phyloP scores from a whole-genome alignment of 2,888 invertebrate species.

The Xylota segnis region DNA sequence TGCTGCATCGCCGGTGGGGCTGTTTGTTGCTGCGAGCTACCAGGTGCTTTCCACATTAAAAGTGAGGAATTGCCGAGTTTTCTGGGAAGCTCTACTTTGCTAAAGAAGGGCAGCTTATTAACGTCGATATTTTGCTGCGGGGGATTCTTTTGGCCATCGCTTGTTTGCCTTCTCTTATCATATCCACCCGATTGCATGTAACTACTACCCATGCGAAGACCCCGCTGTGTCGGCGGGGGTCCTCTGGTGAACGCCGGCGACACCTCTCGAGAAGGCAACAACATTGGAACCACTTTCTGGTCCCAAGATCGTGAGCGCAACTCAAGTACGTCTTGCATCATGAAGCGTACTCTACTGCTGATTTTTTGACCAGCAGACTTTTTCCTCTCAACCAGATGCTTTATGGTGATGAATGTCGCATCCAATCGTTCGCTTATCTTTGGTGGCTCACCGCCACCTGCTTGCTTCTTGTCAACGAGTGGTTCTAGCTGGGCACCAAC shows the following conservation, averaged over 20 bases:
- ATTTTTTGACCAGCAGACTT: slow-evolving; percentile 78
- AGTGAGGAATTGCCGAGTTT: slow-evolving; percentile 79
- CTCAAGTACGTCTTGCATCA: slow-evolving; percentile 83
- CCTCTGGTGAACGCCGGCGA: slow-evolving; percentile 61
- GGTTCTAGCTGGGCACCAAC: slow-evolving; percentile 81
- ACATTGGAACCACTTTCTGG: slow-evolving; percentile 71
- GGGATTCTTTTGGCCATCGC: slow-evolving; percentile 78
- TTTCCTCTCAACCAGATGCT: slow-evolving; percentile 36
- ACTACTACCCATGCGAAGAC: slow-evolving; percentile 40
- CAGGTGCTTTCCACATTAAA: slow-evolving; percentile 80
- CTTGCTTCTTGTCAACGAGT: slow-evolving; percentile 67
- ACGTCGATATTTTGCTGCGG: slow-evolving; percentile 79
- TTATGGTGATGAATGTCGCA: slow-evolving; percentile 39
- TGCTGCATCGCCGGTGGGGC: slow-evolving; percentile 11
- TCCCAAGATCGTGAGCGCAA: slow-evolving; percentile 81
- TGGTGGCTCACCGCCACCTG: slow-evolving; percentile 76
- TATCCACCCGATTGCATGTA: slow-evolving; percentile 41
- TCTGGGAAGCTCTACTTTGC: slow-evolving; percentile 78
- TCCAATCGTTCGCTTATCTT: slow-evolving; percentile 34
- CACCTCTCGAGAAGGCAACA: slow-evolving; percentile 36
- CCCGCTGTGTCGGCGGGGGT: slow-evolving; percentile 47
- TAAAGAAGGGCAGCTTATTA: slow-evolving; percentile 80
- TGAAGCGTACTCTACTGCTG: slow-evolving; percentile 83
- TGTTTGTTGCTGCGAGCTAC: slow-evolving; percentile 67
- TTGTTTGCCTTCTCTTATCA: slow-evolving; percentile 49